These are phyloP conservation scores for Leucosticte australis DNA, from an alignment of 2,113 vertebrate genomes.

Conservation along the genomic window DNA sequence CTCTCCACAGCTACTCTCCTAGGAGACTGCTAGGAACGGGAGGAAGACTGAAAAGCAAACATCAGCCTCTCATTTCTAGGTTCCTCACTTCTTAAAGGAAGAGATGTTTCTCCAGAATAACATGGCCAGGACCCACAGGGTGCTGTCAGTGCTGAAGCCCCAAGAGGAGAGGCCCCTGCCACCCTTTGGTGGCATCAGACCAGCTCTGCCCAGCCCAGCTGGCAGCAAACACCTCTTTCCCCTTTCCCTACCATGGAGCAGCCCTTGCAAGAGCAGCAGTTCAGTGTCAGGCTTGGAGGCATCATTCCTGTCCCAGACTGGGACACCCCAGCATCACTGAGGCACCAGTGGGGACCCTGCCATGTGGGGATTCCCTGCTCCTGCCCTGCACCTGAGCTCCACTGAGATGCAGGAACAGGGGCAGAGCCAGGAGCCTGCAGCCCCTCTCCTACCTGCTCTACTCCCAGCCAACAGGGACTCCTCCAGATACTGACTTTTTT, in stretches of 20 bases:
- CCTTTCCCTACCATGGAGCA: background rate
- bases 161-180: background rate
- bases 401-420: background rate
- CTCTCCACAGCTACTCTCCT: background rate
- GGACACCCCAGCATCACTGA: background rate
- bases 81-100: background rate
- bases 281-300: background rate
- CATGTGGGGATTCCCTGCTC: background rate
- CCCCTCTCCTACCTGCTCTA: background rate
- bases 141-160: background rate
- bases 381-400: background rate
- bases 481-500: background rate
- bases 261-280: accelerated
- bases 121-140: accelerated
- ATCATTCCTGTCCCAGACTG: background rate
- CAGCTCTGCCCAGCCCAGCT: background rate
- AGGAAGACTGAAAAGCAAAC: background rate
- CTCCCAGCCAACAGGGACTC: accelerated
- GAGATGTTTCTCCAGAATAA: background rate
- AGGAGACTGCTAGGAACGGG: accelerated
- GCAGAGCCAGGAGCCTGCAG: background rate
- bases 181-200: background rate
- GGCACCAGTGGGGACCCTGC: accelerated
- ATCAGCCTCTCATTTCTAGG: background rate
- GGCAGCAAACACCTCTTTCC: background rate